phyloP scores from a whole-genome alignment of 2,797 vertebrate genomes.

The Leptodactylus fallax region DNA sequence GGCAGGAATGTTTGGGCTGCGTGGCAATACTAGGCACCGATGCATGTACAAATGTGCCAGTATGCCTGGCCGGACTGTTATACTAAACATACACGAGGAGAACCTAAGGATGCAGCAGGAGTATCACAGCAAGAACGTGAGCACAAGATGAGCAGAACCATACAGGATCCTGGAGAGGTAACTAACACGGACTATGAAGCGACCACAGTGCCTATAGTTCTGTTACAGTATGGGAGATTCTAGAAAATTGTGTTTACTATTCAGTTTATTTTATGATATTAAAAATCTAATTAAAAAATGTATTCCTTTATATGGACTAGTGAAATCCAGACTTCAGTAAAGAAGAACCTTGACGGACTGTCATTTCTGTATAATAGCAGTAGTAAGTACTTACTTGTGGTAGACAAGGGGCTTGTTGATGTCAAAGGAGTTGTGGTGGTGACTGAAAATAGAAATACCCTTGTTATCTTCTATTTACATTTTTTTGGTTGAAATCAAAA shows the following conservation, averaged over 20 bases:
- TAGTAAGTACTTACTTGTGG: constrained; percentile 66
- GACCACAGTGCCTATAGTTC: neutral
- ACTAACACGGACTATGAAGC: too few species aligned
- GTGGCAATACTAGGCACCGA: neutral
- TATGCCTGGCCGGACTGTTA: too few species aligned
- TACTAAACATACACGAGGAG: too few species aligned
- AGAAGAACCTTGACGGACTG: neutral
- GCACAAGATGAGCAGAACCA: too few species aligned
- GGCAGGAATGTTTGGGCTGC: neutral
- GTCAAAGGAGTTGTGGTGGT: constrained; percentile 23
- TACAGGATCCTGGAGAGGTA: too few species aligned
- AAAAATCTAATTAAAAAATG: neutral
- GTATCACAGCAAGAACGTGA: too few species aligned
- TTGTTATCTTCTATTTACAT: neutral
- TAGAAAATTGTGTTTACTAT: neutral
- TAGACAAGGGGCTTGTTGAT: neutral
- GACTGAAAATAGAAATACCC: constrained; percentile 29
- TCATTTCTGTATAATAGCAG: neutral
- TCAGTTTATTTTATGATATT: neutral
- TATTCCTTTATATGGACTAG: neutral
- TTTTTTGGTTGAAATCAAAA: neutral
- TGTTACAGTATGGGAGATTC: neutral
- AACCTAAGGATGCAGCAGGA: too few species aligned
- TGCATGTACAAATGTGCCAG: neutral
- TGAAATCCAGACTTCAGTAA: neutral